These are phyloP conservation scores for Petromus typicus DNA, from an alignment of 2,113 vertebrate genomes.

Conservation along the genomic window DNA sequence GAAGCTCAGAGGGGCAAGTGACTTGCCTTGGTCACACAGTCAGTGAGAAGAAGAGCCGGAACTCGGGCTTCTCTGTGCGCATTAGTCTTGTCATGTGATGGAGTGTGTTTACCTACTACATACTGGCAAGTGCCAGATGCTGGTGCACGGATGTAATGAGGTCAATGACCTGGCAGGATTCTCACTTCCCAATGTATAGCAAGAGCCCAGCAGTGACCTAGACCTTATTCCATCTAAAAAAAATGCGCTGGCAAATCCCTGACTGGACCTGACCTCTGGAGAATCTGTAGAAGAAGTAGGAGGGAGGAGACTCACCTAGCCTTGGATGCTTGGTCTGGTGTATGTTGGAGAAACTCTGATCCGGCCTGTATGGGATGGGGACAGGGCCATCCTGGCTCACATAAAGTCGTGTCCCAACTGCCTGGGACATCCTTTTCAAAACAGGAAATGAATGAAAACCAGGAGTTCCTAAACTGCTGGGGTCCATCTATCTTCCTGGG, in stretches of 20 bases:
- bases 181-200: accelerated
- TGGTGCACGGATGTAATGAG: accelerated
- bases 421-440: not conserved
- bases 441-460: too few relatives aligned
- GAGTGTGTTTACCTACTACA: accelerated
- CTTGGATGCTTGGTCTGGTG: not conserved
- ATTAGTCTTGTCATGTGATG: not conserved
- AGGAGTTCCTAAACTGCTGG: not conserved
- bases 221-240: not conserved
- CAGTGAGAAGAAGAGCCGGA: accelerated
- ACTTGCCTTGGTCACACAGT: not conserved
- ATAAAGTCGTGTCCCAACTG: too few relatives aligned
- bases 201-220: too few relatives aligned
- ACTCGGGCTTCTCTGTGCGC: not conserved
- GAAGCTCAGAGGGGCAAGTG: not conserved
- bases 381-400: not conserved
- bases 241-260: not conserved
- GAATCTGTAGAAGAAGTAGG: not conserved
- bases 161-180: accelerated
- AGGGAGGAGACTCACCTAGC: too few relatives aligned
- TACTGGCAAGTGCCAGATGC: not conserved
- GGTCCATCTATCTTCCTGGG: accelerated
- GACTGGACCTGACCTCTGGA: not conserved
- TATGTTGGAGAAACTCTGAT: accelerated
- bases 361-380: too few relatives aligned